A percentile compares a stretch with the other conserved stretches of the same genome.
Conservation (phyloP, 2,888 invertebrate species). For the Patella caerulea region DNA sequence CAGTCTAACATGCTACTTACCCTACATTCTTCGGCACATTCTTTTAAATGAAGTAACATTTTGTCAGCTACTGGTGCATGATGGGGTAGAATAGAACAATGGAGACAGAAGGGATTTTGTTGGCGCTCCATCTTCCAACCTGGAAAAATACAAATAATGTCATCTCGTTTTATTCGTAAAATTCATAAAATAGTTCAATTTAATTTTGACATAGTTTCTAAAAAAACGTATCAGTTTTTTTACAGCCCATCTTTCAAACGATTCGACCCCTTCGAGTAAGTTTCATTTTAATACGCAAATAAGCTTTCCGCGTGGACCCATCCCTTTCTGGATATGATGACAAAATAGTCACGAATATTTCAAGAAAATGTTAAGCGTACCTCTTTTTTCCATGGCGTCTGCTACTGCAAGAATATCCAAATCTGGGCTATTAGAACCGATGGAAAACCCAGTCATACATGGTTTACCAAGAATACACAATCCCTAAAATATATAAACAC, state of each 20-base stretch:
- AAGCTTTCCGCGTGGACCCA: no score
- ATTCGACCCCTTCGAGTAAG: no score
- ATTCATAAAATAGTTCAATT: no score
- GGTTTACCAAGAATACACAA: slow-evolving; percentile 64
- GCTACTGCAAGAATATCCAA: slow-evolving; percentile 64
- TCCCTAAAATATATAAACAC: slow-evolving; percentile 45
- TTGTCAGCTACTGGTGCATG: slow-evolving; percentile 54
- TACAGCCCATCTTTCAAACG: no score
- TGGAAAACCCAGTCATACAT: slow-evolving; percentile 64
- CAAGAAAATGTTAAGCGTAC: slow-evolving; percentile 25
- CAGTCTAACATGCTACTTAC: slow-evolving; percentile 36
- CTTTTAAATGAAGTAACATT: slow-evolving; percentile 52
- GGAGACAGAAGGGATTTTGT: slow-evolving; percentile 62
- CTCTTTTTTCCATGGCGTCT: slow-evolving; percentile 66
- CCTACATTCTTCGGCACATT: slow-evolving; percentile 48
- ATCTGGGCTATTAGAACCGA: slow-evolving; percentile 56
- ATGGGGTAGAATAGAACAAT: slow-evolving; percentile 65
- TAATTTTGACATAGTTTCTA: no score
- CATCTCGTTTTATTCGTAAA: no score
- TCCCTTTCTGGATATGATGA: no score
- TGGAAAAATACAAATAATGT: slow-evolving; percentile 19
- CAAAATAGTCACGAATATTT: no score
- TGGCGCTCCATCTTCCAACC: slow-evolving; percentile 68
- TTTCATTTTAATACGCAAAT: no score
- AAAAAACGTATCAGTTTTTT: no score